Evolutionary conservation across 1,140 invertebrate species (phyloP).

Genomic region (Pseudomyrmex sp.): DNA sequence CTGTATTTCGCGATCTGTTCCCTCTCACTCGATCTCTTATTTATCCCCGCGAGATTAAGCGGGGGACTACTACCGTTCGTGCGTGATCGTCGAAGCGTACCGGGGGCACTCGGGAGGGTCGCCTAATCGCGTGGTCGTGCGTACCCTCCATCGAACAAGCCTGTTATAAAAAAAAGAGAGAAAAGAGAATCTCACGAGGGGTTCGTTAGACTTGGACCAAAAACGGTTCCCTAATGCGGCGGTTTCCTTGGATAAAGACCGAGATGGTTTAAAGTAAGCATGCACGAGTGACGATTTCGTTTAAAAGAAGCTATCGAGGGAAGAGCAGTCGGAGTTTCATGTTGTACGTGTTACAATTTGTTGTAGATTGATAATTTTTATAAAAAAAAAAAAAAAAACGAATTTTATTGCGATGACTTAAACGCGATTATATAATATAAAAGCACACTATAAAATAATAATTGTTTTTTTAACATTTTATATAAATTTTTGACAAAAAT

Average conservation of each 20-base stretch:
- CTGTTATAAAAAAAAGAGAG: slow-evolving; percentile 70
- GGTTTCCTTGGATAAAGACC: slow-evolving; percentile 24
- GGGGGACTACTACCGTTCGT: slow-evolving; percentile 9
- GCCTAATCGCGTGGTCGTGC: slow-evolving; percentile 69
- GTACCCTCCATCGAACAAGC: slow-evolving; percentile 49
- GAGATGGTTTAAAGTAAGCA: neutral
- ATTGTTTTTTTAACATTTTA: too few relatives aligned
- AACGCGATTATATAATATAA: neutral
- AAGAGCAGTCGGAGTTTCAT: neutral
- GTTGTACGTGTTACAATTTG: neutral
- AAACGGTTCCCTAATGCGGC: neutral
- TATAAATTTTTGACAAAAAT: too few relatives aligned
- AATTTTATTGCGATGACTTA: neutral
- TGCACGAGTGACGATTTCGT: neutral
- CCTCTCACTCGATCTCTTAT: slow-evolving; percentile 47
- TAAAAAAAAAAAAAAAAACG: neutral
- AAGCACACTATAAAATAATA: too few relatives aligned
- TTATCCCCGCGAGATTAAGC: slow-evolving; percentile 62
- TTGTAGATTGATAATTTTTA: neutral
- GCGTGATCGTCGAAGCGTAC: slow-evolving; percentile 65
- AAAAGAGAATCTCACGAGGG: slow-evolving; percentile 11
- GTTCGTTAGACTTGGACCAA: slow-evolving; percentile 18
- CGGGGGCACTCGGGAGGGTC: slow-evolving; percentile 46
- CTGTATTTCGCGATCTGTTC: slow-evolving; percentile 9
- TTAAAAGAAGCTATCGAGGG: neutral